Percentiles rank a stretch among this genome's conserved stretches.
Conservation (phyloP, 2,113 vertebrate genomes). For the Gallinago paraguaiae region DNA sequence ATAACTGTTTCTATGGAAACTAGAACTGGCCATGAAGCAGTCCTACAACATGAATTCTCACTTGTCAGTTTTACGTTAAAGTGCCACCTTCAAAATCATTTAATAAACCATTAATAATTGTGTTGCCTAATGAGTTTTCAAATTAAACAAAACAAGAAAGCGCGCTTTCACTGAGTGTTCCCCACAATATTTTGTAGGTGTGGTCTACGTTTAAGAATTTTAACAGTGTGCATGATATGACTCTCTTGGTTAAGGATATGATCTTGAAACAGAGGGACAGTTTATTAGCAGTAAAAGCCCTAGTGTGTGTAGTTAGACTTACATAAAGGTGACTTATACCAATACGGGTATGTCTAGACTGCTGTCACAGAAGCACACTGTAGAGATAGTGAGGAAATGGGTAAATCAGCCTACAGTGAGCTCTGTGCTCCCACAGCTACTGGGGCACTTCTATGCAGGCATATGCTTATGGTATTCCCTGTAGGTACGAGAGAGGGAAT, state of each 20-base stretch:
- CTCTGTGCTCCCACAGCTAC: slow-evolving; percentile 47
- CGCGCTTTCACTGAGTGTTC: background rate
- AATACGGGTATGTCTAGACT: slow-evolving; percentile 64
- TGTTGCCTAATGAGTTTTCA: background rate
- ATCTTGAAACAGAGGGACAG: slow-evolving; percentile 67
- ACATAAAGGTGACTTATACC: slow-evolving; percentile 71
- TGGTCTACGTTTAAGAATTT: slow-evolving; percentile 42
- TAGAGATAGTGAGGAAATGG: slow-evolving; percentile 60
- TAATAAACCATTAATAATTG: slow-evolving; percentile 29
- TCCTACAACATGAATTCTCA: slow-evolving; percentile 20
- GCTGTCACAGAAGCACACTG: slow-evolving; percentile 70
- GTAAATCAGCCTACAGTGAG: slow-evolving; percentile 43
- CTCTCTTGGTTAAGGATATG: slow-evolving; percentile 43
- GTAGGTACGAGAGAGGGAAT: background rate
- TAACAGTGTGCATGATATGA: slow-evolving; percentile 46
- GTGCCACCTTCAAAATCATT: slow-evolving; percentile 10
- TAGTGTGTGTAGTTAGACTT: slow-evolving; percentile 55
- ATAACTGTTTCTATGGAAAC: slow-evolving; percentile 62
- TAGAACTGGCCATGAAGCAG: slow-evolving; percentile 5
- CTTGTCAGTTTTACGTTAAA: slow-evolving; percentile 13
- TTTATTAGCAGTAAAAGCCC: slow-evolving; percentile 69
- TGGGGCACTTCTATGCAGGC: background rate
- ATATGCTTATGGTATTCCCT: background rate
- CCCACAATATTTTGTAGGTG: slow-evolving; percentile 49
- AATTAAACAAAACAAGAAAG: slow-evolving; percentile 46